Evolutionary conservation across 1,140 invertebrate genomes (phyloP).

Genomic region (Lasaia peninsularis): DNA sequence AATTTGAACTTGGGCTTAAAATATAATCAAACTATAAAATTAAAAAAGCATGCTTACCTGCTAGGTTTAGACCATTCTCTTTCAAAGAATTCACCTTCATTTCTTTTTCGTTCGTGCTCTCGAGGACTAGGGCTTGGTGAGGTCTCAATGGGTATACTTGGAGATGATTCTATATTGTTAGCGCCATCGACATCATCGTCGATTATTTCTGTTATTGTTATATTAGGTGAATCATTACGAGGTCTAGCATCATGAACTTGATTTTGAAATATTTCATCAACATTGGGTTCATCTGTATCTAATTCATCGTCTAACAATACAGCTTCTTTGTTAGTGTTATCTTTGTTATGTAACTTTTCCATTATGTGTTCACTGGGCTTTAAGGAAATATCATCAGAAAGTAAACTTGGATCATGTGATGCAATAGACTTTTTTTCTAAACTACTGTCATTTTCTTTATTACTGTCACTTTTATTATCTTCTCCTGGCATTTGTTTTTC

Average conservation of each 20-base stretch:
- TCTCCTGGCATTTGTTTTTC: conserved; percentile 29
- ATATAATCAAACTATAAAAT: conserved; percentile 22
- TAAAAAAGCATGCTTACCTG: conserved; percentile 53
- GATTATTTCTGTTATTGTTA: conserved; percentile 72
- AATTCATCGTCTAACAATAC: conserved; percentile 50
- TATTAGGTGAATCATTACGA: conserved; percentile 63
- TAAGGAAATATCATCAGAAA: conserved; percentile 65
- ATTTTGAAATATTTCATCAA: conserved; percentile 61
- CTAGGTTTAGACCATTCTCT: conserved; percentile 66
- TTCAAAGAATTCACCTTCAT: conserved; percentile 38
- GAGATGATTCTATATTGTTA: conserved; percentile 42
- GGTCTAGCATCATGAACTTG: conserved; percentile 50
- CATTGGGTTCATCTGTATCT: conserved; percentile 64
- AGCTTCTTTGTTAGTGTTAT: conserved; percentile 51
- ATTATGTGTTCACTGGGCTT: conserved; percentile 64
- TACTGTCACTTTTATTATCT: conserved; percentile 35
- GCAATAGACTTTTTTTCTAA: conserved; percentile 60
- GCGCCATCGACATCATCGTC: conserved; percentile 49
- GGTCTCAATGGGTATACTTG: conserved; percentile 52
- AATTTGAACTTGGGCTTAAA: conserved; percentile 13
- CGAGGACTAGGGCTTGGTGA: conserved; percentile 56
- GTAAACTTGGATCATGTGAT: conserved; percentile 63
- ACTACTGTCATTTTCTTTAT: conserved; percentile 53
- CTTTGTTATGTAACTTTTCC: conserved; percentile 59
- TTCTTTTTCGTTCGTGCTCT: conserved; percentile 38